Base-by-base conservation (phyloP, 2,888 invertebrate species). In the Cremastinae sp. region DNA sequence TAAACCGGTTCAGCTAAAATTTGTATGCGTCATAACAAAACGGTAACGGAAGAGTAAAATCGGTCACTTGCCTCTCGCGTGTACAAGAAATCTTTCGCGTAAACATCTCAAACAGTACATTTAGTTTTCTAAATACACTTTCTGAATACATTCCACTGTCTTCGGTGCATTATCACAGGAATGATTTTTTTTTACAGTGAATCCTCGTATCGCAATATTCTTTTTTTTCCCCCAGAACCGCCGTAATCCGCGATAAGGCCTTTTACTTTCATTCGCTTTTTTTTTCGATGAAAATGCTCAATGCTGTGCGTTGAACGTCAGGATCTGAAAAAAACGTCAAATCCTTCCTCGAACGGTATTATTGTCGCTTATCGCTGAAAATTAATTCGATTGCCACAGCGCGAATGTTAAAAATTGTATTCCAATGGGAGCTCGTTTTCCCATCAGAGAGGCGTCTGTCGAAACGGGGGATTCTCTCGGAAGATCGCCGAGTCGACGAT, bases 91-190 rank as follows among this genome's bases (percentile, higher is more conserved):
- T 28, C 28, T n/a, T 56, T 14, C 16, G 36, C 14, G 14, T 53
- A 53, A 47, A n/a, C n/a, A 10, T 49, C 9, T 2, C 41, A n/a
- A 18, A 38, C 14, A 28, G 54, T 65, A 59, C 54, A 65, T 70
- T 51, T 16, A 61, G 20, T 64, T 12, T 0, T 41, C 16, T 54
- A 14, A 51, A 49, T 36, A 58, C 58, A 9, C 56, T 47, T 3
- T 34, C 53, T 18, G 14, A 38, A 53, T 18, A 54, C 38, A 47
- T 45, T 20, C 43, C 12, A n/a, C 22, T 2, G 45, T 71, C 58
- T 47, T 76, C 36, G 68, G 5, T 51, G 5, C 28, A 53, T 62
- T 72, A 76, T 72, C 72, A 76, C 75, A 76, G 75, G 64, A 59
- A 68, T 43, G 66, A 59, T 68, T 53, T 58, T 69, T 28, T 45